Percentiles rank a stretch among this genome's conserved stretches.
These are phyloP conservation scores for Chloroceryle amazona DNA, from an alignment of 2,797 vertebrate genomes.

Conservation along the genomic window DNA sequence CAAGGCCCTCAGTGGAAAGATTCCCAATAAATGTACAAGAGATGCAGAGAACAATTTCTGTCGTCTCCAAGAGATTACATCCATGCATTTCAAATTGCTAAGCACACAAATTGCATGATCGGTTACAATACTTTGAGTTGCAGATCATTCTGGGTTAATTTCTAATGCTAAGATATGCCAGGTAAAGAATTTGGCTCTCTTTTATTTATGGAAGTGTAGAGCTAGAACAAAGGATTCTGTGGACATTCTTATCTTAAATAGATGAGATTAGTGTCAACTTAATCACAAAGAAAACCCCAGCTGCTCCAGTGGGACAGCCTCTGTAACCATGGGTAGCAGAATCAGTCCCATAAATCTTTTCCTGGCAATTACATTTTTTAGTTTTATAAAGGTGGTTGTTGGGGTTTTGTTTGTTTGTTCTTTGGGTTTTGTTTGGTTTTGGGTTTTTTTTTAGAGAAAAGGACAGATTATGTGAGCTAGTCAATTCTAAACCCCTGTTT, in stretches of 20 bases:
- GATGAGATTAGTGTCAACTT: neutral
- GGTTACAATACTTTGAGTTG: neutral
- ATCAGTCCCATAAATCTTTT: neutral
- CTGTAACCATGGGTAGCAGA: neutral
- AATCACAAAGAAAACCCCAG: neutral
- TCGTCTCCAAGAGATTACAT: neutral
- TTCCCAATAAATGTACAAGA: neutral
- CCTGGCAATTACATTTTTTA: neutral
- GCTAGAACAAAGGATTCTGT: neutral
- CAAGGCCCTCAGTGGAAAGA: neutral
- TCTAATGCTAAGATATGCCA: neutral
- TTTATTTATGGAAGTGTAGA: neutral
- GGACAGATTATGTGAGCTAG: neutral
- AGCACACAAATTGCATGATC: neutral
- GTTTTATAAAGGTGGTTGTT: neutral
- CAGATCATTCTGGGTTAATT: neutral
- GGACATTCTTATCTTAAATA: neutral
- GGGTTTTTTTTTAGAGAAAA: neutral
- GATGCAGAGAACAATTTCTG: neutral
- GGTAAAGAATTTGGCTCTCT: neutral
- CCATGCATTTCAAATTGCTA: neutral
- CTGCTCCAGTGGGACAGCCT: neutral
- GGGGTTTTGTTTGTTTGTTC: no score
- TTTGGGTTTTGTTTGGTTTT: no score
- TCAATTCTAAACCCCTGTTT: neutral